Evolutionary conservation across 1,140 invertebrate species (phyloP), one percentile per base, ranked within the genome.

Genomic region (Cherax destructor): DNA sequence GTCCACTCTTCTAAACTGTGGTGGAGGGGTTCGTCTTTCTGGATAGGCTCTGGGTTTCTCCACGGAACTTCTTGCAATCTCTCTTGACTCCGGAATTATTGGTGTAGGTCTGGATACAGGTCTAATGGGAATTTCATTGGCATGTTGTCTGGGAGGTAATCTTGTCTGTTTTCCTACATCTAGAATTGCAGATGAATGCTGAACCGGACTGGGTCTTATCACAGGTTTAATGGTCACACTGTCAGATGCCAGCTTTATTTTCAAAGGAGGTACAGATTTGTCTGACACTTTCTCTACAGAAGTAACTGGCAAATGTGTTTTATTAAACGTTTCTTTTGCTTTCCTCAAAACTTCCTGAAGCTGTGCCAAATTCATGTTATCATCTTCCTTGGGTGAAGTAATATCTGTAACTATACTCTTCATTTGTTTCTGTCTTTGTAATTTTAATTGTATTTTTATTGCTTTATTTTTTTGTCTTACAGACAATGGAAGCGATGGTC

Each of bases 381-480:
- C 69, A 59, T 76, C 87, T 52, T 89, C 87, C 41, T 56, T 61
- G 59, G 7, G 21, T 24, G 47, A n/a, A 79, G 41, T 59, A 49
- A 30, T 49, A 30, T 61, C 59, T 88, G 30, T 24, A 74, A 41
- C 59, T 3, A 78, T 59, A 49, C 52, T 76, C 30, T 72, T 84
- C 49, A 85, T 72, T 49, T 88, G 86, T 11, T 88, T 88, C 56
- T 92, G 91, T 24, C 88, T 92, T 69, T 85, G 79, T 59, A 88
- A 59, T 85, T 92, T 87, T 24, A 92, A 47, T 59, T 91, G 83
- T 69, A 92, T 92, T 59, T 59, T 77, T 65, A 88, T 83, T 11
- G 86, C 86, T 83, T 92, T 92, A 30, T 83, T 88, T 56, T 92
- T 92, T 50, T 84, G 91, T 47, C 87, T 88, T 4, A 92, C 72